A percentile compares a stretch with the other conserved stretches of the same genome.
phyloP scores from a whole-genome alignment of 37 sponge, comb jelly and placozoan genomes.

The Halisarca cf. caerulea region DNA sequence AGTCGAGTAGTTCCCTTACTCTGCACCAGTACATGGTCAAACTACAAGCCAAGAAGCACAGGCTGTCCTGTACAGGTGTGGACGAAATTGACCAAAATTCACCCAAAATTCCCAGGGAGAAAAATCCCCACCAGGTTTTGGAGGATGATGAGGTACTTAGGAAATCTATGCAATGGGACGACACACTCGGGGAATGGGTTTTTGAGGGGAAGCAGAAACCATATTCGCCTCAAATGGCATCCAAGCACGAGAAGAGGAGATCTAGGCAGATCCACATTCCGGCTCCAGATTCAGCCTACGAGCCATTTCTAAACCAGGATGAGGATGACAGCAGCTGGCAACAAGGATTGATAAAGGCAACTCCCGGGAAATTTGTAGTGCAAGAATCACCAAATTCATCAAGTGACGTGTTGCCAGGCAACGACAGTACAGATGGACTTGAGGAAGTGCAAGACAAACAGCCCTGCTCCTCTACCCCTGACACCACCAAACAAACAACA shows the following conservation, averaged over 20 bases:
- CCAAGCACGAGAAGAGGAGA: slow-evolving; percentile 6
- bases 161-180: neutral
- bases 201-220: slow-evolving; percentile 11
- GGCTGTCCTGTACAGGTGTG: neutral
- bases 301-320: slow-evolving; percentile 8
- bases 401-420: no score
- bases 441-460: no score
- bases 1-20: neutral
- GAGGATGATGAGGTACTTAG: neutral
- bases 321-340: neutral
- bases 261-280: slow-evolving; percentile 18
- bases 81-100: neutral
- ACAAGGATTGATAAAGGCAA: no score
- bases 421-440: no score
- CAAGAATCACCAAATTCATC: no score
- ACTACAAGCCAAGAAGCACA: slow-evolving; percentile 18
- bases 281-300: slow-evolving; percentile 11
- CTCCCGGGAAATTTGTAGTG: no score
- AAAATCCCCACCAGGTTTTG: neutral
- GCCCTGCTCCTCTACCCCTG: no score
- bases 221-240: slow-evolving; percentile 7
- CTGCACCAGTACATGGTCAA: neutral
- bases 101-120: no score
- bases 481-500: no score
- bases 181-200: slow-evolving; percentile 2